A percentile compares a stretch with the other conserved stretches of the same genome.
phyloP scores from a whole-genome alignment of 1,140 invertebrate species.

The Physella acuta region DNA sequence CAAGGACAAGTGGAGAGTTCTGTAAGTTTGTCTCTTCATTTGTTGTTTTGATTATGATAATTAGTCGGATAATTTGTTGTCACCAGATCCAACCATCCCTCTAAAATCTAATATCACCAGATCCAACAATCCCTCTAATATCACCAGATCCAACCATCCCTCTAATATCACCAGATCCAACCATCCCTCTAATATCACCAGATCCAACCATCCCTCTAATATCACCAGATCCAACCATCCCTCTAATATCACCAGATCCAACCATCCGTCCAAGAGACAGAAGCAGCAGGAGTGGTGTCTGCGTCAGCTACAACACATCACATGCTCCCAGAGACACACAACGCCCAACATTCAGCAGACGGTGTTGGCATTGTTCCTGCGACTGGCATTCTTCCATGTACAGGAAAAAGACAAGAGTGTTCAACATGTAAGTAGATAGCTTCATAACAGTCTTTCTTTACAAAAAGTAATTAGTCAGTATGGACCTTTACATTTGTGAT shows the following conservation, averaged over 20 bases:
- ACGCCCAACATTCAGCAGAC: background rate
- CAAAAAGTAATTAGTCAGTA: background rate
- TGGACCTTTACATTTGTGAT: no score
- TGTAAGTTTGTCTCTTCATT: slow-evolving; percentile 1
- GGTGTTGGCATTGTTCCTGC: slow-evolving; percentile 7
- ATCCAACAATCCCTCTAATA: no score
- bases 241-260: no score
- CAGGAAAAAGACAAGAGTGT: background rate
- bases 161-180: no score
- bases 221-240: no score
- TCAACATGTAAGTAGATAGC: slow-evolving; percentile 9
- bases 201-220: no score
- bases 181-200: no score
- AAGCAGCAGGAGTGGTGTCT: slow-evolving; percentile 16
- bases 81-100: no score
- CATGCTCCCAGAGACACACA: slow-evolving; percentile 5
- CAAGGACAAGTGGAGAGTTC: background rate
- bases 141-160: no score
- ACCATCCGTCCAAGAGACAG: background rate
- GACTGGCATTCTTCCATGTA: slow-evolving; percentile 15
- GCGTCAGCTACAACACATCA: slow-evolving; percentile 7
- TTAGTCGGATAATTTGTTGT: background rate
- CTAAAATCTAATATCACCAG: no score
- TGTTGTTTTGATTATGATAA: background rate
- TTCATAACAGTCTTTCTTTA: background rate